Base-by-base conservation (phyloP, 2,113 vertebrate species). In the Sinocyclocheilus anophthalmus region DNA sequence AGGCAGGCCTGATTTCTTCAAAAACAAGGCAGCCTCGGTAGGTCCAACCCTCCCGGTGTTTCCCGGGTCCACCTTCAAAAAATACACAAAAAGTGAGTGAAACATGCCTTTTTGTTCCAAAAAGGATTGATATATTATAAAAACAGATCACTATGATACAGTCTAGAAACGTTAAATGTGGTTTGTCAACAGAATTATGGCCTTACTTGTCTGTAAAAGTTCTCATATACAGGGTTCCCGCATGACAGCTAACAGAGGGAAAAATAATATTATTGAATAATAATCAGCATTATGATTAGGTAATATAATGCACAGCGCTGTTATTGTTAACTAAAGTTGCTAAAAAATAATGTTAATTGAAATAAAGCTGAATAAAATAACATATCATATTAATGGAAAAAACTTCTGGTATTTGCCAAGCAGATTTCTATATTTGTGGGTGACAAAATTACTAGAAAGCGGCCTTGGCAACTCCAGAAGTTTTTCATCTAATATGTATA, bases 1-100 rank as follows among this genome's bases (percentile, higher is more conserved):
- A 53, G 97, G 95, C 5, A 99, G 96, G 6, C 97, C 97, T 0
- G 98, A 99, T 87, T 97, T 98, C 91, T 99, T 99, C 70, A 99
- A 94, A 85, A 99, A 99, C 76, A 99, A 92, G 0, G 98, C 98
- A 48, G 97, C 98, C 91, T 99, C 98, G 12, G 94, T 96, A 16
- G 98, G 97, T 82, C 96, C 97, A 1, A 99, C 95, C 92, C 96
- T 95, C 30, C 98, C 98, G 0, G 96, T 97, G 33, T 97, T 96
- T 1, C 96, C 88, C 16, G 98, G 98, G 90, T 99, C 98, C 81
- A 99, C 98, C 98, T 99, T 14, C 72, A 42, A 48, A 42, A n/a
- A n/a, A 75, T 39, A 75, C 10, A 48, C 8, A 70, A 20, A 11
- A 11, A 72, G 42, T 24, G 42, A 45, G 11, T 14, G 42, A 48